Percentiles rank a stretch among this genome's conserved stretches.
Evolutionary conservation across 2,797 vertebrate genomes (phyloP).

Genomic region (Alfaro cultratus): DNA sequence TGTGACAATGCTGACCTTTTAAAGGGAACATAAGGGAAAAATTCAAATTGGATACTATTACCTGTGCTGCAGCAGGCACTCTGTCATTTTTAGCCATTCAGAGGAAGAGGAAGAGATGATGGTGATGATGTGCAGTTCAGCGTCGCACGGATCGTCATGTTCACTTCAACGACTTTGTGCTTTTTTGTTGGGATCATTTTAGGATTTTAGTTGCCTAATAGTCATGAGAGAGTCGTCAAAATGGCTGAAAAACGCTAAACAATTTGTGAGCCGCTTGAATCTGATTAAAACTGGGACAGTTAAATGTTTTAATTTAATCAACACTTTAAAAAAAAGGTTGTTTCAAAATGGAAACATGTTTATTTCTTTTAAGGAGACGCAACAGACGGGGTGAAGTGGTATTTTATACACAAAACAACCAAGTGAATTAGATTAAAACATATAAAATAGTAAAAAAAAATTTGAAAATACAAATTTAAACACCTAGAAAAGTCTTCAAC

Average conservation of each 20-base stretch:
- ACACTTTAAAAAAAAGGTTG: not conserved
- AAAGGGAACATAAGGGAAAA: constrained; percentile 1
- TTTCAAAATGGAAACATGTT: not conserved
- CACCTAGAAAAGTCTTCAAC: too few relatives aligned
- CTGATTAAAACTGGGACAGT: not conserved
- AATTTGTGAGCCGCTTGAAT: not conserved
- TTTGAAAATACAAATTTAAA: not conserved
- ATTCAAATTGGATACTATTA: not conserved
- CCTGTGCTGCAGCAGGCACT: not conserved
- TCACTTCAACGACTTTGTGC: not conserved
- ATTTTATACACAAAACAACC: not conserved
- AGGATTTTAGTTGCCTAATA: not conserved
- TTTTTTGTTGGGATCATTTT: not conserved
- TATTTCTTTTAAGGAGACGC: not conserved
- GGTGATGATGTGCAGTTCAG: not conserved
- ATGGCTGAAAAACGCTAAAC: not conserved
- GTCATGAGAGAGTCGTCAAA: not conserved
- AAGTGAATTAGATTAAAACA: not conserved
- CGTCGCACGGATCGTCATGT: not conserved
- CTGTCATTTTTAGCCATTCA: not conserved
- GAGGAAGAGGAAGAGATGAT: not conserved
- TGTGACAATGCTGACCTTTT: constrained; percentile 6
- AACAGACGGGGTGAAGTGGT: not conserved
- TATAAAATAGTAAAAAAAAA: not conserved
- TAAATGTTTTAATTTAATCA: not conserved